Base-by-base conservation (phyloP, 2,797 vertebrate genomes). In the Yasuhikotakia modesta region DNA sequence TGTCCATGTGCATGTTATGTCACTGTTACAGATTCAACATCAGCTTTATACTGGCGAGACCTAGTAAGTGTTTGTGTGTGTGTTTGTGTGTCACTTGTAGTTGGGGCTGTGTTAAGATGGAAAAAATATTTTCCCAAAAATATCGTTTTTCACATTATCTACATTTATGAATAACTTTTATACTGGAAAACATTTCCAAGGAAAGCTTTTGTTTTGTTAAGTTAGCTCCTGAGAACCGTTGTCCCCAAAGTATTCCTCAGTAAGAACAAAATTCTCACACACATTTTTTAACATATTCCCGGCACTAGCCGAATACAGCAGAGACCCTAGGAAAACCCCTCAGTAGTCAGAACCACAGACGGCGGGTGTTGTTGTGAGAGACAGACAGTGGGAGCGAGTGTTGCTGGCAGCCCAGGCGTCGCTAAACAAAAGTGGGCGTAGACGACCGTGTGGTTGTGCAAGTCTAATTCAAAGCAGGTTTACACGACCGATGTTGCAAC, bases 391-490 rank as follows among this genome's bases (percentile, higher is more conserved):
- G 48, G 65, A 53, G 24, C 14, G 16, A 66, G 61, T 17, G 27
- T 55, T 48, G 46, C 12, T 45, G 73, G 24, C 53, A 58, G 66
- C 45, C 77, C 74, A 78, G 21, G 21, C 73, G 35, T 58, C 50
- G 11, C 63, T 43, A 32, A 46, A 75, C 50, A 27, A 75, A 45
- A 46, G 17, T 19, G 65, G 39, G 17, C 35, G 70, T 43, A 68
- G 70, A 55, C 70, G 65, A 70, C n/a, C 22, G 57, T 35, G 74
- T 50, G 81, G 71, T 84, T 85, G 91, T 87, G 79, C 85, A 89
- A 85, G 85, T 92, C 90, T 89, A 91, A 93, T 93, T 90, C 90
- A 91, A 87, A 88, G 70, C 79, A 84, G 80, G 67, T 66, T 74
- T 84, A 79, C 21, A 35, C 16, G 11, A 48, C 48, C 77, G 81